These are phyloP conservation scores for Lycaon pictus DNA, from an alignment of 2,113 vertebrate species.

Conservation along the genomic window DNA sequence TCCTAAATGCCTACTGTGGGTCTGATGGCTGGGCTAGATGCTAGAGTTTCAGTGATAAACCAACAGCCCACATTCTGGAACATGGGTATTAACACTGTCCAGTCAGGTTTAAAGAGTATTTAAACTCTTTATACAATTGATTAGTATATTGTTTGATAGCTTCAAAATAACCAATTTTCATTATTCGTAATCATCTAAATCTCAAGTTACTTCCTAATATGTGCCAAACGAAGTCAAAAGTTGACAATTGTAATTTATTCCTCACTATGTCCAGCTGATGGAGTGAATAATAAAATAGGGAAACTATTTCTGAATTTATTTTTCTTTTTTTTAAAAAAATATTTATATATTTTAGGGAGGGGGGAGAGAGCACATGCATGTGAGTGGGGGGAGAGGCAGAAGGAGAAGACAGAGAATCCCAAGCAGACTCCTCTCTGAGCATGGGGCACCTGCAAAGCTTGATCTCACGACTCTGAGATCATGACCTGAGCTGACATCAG, in stretches of 20 bases:
- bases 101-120: not conserved
- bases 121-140: not conserved
- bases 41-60: not conserved
- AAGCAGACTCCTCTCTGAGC: not conserved
- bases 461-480: not conserved
- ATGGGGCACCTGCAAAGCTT: no score
- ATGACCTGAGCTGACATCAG: not conserved
- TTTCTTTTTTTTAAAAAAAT: not conserved
- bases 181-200: not conserved
- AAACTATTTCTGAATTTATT: not conserved
- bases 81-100: not conserved
- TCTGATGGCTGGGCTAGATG: not conserved
- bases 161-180: not conserved
- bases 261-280: not conserved
- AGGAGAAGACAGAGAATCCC: not conserved
- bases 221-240: not conserved
- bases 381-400: not conserved
- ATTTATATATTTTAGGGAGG: not conserved
- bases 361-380: not conserved
- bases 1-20: not conserved
- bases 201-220: not conserved
- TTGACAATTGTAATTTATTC: not conserved
- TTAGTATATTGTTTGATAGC: not conserved
- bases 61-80: not conserved
- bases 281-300: not conserved